phyloP scores from a whole-genome alignment of 2,113 vertebrate species.

The Excalfactoria chinensis region DNA sequence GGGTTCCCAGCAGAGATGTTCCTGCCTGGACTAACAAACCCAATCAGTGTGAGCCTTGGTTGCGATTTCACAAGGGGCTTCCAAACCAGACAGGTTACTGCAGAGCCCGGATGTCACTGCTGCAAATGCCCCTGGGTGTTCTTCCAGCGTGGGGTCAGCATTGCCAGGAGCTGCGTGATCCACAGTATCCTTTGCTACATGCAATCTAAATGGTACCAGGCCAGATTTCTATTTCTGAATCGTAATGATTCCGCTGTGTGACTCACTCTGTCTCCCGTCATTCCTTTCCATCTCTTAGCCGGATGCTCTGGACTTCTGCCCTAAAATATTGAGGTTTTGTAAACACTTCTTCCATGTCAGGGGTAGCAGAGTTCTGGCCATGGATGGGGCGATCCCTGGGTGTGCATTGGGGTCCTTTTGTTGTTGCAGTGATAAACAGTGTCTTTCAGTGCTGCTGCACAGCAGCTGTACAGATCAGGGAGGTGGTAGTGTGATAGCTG shows the following conservation, averaged over 20 bases:
- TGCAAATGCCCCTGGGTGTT: background rate
- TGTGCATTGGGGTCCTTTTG: background rate
- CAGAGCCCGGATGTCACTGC: background rate
- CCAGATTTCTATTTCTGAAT: background rate
- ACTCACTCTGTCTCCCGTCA: background rate
- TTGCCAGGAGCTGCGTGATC: background rate
- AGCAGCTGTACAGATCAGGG: background rate
- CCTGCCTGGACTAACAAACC: background rate
- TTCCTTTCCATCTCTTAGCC: background rate
- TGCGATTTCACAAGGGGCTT: background rate
- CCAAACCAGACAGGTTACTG: background rate
- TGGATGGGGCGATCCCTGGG: background rate
- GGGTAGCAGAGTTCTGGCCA: background rate
- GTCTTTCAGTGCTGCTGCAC: background rate
- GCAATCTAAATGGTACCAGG: background rate
- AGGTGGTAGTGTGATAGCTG: background rate
- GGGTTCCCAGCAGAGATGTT: background rate
- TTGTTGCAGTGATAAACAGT: background rate
- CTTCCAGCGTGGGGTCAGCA: constrained; percentile 26
- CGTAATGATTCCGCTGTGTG: background rate
- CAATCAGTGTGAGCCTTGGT: accelerated
- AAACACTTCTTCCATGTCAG: background rate
- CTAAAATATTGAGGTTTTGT: background rate
- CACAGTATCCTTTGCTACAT: background rate
- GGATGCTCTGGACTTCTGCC: background rate